Conservation (phyloP, 2,888 invertebrate species). For the Agriopis marginaria region DNA sequence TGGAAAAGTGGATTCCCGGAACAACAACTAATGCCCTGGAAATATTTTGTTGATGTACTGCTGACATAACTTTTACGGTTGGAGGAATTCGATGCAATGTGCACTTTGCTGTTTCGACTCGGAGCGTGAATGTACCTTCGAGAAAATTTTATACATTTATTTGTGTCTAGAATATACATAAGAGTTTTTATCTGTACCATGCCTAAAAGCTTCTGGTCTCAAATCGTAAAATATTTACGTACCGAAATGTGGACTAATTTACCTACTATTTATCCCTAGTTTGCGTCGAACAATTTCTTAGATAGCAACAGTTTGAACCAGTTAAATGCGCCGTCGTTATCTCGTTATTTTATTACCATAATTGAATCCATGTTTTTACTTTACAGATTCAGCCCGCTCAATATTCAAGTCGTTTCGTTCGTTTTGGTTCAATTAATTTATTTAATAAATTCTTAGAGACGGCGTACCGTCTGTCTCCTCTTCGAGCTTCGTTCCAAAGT, state of each 20-base stretch:
- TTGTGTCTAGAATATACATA: background rate
- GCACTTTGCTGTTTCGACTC: conserved; percentile 25
- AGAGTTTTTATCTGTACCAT: too few relatives aligned
- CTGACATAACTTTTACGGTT: conserved; percentile 40
- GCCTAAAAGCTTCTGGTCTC: background rate
- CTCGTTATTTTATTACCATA: conserved; percentile 44
- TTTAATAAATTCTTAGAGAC: conserved; percentile 79
- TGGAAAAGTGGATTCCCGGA: conserved; percentile 73
- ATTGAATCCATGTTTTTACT: conserved; percentile 44
- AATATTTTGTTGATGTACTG: conserved; percentile 52
- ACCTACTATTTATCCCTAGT: background rate
- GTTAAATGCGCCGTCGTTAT: conserved; percentile 26
- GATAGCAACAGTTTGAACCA: conserved; percentile 26
- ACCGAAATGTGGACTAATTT: background rate
- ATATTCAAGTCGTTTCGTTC: conserved; percentile 71
- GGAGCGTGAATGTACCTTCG: conserved; percentile 12
- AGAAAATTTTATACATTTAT: conserved; percentile 15
- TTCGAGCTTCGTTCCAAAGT: conserved; percentile 65
- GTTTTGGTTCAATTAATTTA: conserved; percentile 81
- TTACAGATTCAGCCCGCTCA: conserved; percentile 56
- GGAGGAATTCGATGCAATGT: conserved; percentile 23
- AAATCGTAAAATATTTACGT: background rate
- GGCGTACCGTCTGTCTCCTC: conserved; percentile 73
- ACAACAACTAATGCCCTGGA: conserved; percentile 57
- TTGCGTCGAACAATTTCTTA: background rate